phyloP scores from a whole-genome alignment of 1,140 invertebrate species.

The Tribolium madens region DNA sequence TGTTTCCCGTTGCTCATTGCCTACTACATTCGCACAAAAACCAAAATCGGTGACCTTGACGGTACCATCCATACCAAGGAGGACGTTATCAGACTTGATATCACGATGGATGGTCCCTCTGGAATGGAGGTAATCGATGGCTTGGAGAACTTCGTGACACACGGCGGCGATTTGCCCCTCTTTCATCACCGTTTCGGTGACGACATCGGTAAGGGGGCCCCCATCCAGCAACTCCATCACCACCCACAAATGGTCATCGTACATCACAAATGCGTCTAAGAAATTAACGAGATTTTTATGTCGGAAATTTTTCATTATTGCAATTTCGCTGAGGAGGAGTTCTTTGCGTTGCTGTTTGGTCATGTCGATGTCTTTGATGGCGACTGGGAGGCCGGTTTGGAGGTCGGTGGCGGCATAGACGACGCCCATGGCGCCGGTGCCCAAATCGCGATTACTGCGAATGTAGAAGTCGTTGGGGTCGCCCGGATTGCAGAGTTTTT shows the following conservation, averaged over 20 bases:
- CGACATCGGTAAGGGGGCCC: constrained; percentile 96
- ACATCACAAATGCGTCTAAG: constrained; percentile 89
- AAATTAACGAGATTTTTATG: constrained; percentile 99
- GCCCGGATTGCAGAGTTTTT: constrained; percentile 80
- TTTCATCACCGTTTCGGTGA: constrained; percentile 98
- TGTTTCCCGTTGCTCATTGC: constrained; percentile 95
- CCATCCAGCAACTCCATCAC: constrained; percentile 96
- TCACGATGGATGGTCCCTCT: constrained; percentile 94
- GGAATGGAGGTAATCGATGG: constrained; percentile 91
- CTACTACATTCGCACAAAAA: constrained; percentile 92
- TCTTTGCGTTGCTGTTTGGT: constrained; percentile 95
- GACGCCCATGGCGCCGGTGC: constrained; percentile 89
- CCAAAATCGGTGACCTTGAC: constrained; percentile 99
- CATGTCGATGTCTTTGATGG: constrained; percentile 96
- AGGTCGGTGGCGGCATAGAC: constrained; percentile 92
- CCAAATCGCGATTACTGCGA: constrained; percentile 84
- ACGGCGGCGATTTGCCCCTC: constrained; percentile 97
- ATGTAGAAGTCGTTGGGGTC: constrained; percentile 86
- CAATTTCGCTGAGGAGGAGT: constrained; percentile 94
- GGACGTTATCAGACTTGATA: constrained; percentile 97
- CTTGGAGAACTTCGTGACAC: constrained; percentile 91
- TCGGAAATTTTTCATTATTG: constrained; percentile 92
- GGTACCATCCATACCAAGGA: constrained; percentile 95
- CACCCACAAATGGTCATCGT: constrained; percentile 93
- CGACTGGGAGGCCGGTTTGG: constrained; percentile 83